A percentile compares a stretch with the other conserved stretches of the same genome.
These are phyloP conservation scores for Cottus gobio DNA, from an alignment of 2,113 vertebrate species.

Conservation along the genomic window DNA sequence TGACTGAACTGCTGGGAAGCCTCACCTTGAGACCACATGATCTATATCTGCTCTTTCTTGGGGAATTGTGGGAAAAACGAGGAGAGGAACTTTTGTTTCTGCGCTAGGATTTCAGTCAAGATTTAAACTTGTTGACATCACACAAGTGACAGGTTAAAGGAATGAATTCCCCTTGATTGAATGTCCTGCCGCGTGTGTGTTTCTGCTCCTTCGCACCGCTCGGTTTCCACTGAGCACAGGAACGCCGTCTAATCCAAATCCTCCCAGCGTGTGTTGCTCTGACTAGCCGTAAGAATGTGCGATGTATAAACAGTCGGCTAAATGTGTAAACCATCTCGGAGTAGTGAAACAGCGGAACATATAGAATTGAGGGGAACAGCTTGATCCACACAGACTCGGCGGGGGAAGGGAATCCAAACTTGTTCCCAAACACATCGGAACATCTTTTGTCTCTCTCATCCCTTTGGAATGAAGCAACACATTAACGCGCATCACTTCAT, in stretches of 20 bases:
- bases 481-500: neutral
- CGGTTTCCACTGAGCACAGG: neutral
- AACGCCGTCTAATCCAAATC: slow-evolving; percentile 11
- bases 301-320: slow-evolving; percentile 59
- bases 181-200: neutral
- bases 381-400: neutral
- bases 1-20: slow-evolving; percentile 60
- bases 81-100: neutral
- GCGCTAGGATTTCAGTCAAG: neutral
- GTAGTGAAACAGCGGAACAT: slow-evolving; percentile 15
- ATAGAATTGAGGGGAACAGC: slow-evolving; percentile 21
- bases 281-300: slow-evolving; percentile 66
- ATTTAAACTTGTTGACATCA: slow-evolving; percentile 18
- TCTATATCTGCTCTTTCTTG: slow-evolving; percentile 41
- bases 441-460: slow-evolving; percentile 3
- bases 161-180: slow-evolving; percentile 28
- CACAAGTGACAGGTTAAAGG: slow-evolving; percentile 35
- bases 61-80: slow-evolving; percentile 40
- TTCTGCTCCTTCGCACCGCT: neutral
- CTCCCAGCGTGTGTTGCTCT: slow-evolving; percentile 46
- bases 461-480: slow-evolving; percentile 1
- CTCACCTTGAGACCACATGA: slow-evolving; percentile 67
- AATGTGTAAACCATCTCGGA: slow-evolving; percentile 65
- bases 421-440: neutral
- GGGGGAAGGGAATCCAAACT: neutral